A percentile compares a stretch with the other conserved stretches of the same genome.
These are phyloP conservation scores for pig (Sus scrofa) DNA, from an alignment of 2,113 vertebrate species.

Conservation along the genomic window DNA sequence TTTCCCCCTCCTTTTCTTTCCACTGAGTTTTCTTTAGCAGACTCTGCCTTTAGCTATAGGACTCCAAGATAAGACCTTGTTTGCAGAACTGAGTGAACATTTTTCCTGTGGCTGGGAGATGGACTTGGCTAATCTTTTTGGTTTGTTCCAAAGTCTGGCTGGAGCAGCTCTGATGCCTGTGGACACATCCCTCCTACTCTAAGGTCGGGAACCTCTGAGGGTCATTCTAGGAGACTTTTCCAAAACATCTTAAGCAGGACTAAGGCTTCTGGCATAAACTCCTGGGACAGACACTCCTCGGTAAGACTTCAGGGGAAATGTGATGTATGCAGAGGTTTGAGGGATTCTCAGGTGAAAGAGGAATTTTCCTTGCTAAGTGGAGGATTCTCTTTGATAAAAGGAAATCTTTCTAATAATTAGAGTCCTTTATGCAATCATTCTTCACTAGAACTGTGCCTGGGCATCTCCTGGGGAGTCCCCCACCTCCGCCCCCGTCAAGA, in stretches of 20 bases:
- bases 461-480: neutral
- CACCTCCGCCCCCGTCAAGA: neutral
- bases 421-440: neutral
- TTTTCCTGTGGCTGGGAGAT: accelerated
- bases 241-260: neutral
- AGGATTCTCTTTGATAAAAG: neutral
- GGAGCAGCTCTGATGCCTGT: neutral
- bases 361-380: neutral
- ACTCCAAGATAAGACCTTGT: neutral
- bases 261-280: neutral
- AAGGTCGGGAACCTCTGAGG: neutral
- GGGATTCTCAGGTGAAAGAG: neutral
- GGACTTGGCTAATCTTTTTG: neutral
- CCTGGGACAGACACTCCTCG: neutral
- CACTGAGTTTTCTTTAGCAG: neutral
- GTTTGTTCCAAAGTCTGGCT: accelerated
- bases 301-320: neutral
- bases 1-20: neutral
- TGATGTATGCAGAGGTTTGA: neutral
- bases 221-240: neutral
- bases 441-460: neutral
- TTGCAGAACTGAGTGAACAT: neutral
- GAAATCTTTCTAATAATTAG: neutral
- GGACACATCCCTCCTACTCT: neutral
- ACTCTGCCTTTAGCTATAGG: neutral